Conservation (phyloP, 2,888 invertebrate species). For the Cephonodes hylas region DNA sequence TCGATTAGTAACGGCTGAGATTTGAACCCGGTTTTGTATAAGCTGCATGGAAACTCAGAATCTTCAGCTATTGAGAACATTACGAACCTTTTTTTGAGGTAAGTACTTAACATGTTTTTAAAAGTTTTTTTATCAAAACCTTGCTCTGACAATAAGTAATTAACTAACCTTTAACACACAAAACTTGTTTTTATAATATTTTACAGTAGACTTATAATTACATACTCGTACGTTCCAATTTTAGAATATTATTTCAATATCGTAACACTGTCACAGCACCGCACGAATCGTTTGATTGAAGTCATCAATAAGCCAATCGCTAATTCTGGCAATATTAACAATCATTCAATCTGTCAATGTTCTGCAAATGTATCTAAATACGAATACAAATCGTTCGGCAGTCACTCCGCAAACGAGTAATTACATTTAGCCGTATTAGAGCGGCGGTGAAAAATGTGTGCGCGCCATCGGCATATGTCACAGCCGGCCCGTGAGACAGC, state of each 20-base stretch:
- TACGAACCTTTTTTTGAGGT: not conserved
- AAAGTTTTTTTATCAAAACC: no score
- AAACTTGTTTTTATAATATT: no score
- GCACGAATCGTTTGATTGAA: no score
- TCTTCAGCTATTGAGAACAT: not conserved
- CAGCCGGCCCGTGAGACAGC: conserved; percentile 40
- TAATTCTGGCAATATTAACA: not conserved
- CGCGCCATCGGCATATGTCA: conserved; percentile 40
- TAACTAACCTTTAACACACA: no score
- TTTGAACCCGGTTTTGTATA: not conserved
- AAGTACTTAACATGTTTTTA: not conserved
- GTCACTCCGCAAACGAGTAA: conserved; percentile 23
- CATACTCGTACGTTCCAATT: no score
- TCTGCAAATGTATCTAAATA: conserved; percentile 13
- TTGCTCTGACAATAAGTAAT: no score
- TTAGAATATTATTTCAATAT: no score
- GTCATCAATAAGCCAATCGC: not conserved
- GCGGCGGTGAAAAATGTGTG: conserved; percentile 41
- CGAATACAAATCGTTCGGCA: conserved; percentile 25
- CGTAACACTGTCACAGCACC: no score
- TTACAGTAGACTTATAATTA: no score
- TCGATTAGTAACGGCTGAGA: conserved; percentile 52
- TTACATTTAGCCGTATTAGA: conserved; percentile 33
- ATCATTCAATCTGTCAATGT: conserved; percentile 2
- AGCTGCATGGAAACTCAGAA: not conserved